These are phyloP conservation scores for Busseola fusca DNA, from an alignment of 2,888 invertebrate species.

Conservation along the genomic window DNA sequence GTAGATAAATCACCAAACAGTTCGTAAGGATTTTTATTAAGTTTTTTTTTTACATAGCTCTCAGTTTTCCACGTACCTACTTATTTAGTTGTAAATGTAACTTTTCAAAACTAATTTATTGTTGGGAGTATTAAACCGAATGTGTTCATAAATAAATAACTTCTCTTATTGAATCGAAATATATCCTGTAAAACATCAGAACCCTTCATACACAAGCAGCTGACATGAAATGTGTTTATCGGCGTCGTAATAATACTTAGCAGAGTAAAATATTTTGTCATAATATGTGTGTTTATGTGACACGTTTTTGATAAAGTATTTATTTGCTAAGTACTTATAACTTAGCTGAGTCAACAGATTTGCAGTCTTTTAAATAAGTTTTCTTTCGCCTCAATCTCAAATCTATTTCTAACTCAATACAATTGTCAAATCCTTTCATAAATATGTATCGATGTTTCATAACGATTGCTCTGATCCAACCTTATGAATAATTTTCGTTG, in stretches of 20 bases:
- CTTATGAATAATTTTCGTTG: neutral
- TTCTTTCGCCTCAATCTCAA: neutral
- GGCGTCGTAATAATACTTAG: neutral
- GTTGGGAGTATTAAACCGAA: constrained; percentile 23
- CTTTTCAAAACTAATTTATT: constrained; percentile 5
- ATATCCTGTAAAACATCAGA: too few species aligned
- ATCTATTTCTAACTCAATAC: neutral
- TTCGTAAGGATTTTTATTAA: fast-evolving
- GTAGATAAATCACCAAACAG: constrained; percentile 1
- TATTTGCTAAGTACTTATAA: neutral
- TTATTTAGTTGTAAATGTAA: constrained; percentile 10
- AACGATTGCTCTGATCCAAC: neutral
- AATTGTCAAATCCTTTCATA: constrained; percentile 4
- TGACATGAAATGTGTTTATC: neutral
- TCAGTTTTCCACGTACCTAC: neutral
- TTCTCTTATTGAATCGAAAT: constrained; percentile 6
- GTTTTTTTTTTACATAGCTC: neutral
- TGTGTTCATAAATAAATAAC: constrained; percentile 11
- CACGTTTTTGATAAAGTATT: neutral
- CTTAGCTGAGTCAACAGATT: neutral
- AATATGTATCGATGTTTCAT: constrained; percentile 5
- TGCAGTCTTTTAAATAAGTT: neutral
- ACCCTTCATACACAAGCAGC: neutral
- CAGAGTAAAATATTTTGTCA: neutral
- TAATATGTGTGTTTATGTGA: neutral